These are phyloP conservation scores for Chrosomus eos DNA, from an alignment of 2,797 vertebrate genomes.

Conservation along the genomic window DNA sequence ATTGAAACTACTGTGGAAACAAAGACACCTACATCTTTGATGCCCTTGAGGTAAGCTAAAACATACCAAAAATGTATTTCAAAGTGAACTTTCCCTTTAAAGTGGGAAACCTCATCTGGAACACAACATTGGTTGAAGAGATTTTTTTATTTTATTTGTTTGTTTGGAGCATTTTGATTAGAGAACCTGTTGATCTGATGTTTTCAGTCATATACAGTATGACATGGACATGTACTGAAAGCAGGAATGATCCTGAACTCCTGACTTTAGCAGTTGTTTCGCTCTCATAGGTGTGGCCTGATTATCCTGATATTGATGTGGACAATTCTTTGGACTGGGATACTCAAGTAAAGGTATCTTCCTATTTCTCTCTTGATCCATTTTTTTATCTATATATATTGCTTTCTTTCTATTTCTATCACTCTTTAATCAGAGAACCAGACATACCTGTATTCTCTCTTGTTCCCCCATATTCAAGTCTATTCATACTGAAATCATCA, in stretches of 20 bases:
- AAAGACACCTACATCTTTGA: too few species aligned
- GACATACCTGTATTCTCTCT: neutral
- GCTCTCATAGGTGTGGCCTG: conserved; percentile 85
- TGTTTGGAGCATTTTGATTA: neutral
- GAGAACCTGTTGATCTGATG: neutral
- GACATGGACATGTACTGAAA: neutral
- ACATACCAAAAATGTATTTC: too few species aligned
- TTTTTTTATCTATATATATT: neutral
- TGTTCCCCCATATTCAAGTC: neutral
- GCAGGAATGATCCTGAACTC: neutral
- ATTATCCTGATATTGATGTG: conserved; percentile 78
- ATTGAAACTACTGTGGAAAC: too few species aligned
- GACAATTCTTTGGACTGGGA: conserved; percentile 79
- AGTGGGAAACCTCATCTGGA: neutral
- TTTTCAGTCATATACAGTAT: neutral
- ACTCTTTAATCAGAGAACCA: conserved; percentile 6
- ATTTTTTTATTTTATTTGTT: neutral
- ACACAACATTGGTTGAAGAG: neutral
- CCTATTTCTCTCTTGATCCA: conserved; percentile 48
- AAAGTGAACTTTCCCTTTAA: too few species aligned
- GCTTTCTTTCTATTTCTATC: neutral
- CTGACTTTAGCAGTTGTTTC: too few species aligned
- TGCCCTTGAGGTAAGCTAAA: too few species aligned
- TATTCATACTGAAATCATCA: conserved; percentile 13
- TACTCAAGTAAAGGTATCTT: conserved; percentile 76